phyloP scores from a whole-genome alignment of 2,888 invertebrate species.

The Leucophora obtusa region DNA sequence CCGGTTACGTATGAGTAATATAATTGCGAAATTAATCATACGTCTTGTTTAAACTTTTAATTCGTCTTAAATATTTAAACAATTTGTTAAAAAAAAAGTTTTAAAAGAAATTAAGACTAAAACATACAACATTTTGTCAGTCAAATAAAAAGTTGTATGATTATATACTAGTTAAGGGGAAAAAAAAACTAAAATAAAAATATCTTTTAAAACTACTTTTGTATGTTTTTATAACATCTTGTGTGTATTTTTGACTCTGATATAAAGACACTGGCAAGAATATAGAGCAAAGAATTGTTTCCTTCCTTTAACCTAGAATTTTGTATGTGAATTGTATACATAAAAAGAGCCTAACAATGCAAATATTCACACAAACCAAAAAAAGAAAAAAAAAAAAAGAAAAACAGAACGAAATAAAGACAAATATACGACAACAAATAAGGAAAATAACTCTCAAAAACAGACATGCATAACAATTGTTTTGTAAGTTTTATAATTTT shows the following conservation, averaged over 20 bases:
- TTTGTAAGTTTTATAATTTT: conserved; percentile 14
- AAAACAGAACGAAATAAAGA: conserved; percentile 2
- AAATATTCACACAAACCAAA: not conserved
- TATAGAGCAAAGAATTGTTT: conserved; percentile 33
- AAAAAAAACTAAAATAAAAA: not conserved
- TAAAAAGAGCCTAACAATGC: not conserved
- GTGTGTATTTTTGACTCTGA: not conserved
- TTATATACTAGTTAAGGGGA: not conserved
- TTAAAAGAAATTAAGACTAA: not conserved
- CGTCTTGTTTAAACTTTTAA: conserved; percentile 1
- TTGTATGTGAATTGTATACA: not conserved
- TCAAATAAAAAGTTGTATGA: not conserved
- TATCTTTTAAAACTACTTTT: conserved; percentile 16
- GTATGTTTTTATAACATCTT: not conserved
- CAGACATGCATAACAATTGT: conserved; percentile 40
- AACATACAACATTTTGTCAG: not conserved
- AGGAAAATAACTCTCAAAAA: conserved; percentile 32
- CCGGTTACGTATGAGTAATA: not conserved
- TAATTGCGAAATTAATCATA: not conserved
- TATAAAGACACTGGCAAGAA: not conserved
- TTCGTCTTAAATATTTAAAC: not conserved
- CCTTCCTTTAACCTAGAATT: conserved; percentile 22
- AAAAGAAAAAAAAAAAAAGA: not conserved
- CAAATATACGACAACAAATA: conserved; percentile 29
- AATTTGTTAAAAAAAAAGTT: not conserved